Evolutionary conservation across 2,888 invertebrate genomes (phyloP).

Genomic region (Cabera pusaria): DNA sequence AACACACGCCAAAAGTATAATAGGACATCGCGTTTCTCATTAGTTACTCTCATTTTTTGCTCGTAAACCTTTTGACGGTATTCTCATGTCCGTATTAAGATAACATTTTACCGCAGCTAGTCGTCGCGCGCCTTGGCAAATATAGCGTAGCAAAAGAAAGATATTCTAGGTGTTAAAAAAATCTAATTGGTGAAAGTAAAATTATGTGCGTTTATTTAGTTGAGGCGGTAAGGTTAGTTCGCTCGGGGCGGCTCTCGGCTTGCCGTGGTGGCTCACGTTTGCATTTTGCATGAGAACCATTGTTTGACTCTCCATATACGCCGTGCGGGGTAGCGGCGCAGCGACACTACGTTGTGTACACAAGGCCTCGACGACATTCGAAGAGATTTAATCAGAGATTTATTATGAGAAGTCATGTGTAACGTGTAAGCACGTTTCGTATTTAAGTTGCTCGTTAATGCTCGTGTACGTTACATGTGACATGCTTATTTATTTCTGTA

Average conservation of each 20-base stretch:
- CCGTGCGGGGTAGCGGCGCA: constrained; percentile 16
- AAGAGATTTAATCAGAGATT: constrained; percentile 31
- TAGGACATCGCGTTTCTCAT: constrained; percentile 48
- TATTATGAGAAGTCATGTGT: constrained; percentile 23
- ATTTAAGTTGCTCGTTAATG: constrained; percentile 17
- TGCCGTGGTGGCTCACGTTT: constrained; percentile 46
- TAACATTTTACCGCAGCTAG: constrained; percentile 46
- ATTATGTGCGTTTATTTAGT: constrained; percentile 51
- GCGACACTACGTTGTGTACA: constrained; percentile 15
- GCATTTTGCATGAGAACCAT: constrained; percentile 69
- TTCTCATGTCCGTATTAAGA: constrained; percentile 43
- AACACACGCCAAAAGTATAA: constrained; percentile 44
- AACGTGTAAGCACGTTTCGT: constrained; percentile 20
- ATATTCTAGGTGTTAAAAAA: constrained; percentile 40
- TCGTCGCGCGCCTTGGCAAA: constrained; percentile 11
- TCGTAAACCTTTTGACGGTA: constrained; percentile 43
- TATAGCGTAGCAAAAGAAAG: constrained; percentile 17
- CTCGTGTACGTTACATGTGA: constrained; percentile 17
- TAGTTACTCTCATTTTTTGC: constrained; percentile 48
- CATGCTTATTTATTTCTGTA: constrained; percentile 18
- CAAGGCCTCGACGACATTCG: constrained; percentile 15
- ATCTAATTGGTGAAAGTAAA: constrained; percentile 50
- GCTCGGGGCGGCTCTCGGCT: constrained; percentile 37
- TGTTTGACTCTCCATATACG: constrained; percentile 46
- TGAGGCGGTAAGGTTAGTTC: constrained; percentile 41